Evolutionary conservation across 2,113 vertebrate genomes (phyloP).

Genomic region (Paraplagusia blochii): DNA sequence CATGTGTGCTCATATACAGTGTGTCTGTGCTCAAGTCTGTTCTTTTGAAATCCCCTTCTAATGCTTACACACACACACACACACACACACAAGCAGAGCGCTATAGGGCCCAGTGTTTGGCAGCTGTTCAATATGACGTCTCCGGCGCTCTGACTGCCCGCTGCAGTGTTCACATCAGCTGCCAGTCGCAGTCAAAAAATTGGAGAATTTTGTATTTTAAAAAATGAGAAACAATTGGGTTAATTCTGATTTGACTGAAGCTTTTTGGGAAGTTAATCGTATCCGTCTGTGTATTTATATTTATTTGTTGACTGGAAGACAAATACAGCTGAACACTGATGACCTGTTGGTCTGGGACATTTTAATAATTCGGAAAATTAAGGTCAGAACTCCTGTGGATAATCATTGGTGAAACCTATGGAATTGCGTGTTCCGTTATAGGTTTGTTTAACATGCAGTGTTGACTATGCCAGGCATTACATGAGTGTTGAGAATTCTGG

Average conservation of each 20-base stretch:
- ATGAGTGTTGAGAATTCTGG: constrained; percentile 60
- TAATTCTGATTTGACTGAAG: constrained; percentile 45
- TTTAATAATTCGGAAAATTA: no score
- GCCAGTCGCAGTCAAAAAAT: constrained; percentile 72
- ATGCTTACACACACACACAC: constrained; percentile 20
- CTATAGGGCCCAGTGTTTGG: constrained; percentile 71
- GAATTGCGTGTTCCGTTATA: constrained; percentile 37
- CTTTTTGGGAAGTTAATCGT: constrained; percentile 38
- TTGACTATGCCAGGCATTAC: constrained; percentile 56
- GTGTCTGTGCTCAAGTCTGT: constrained; percentile 49
- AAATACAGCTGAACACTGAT: not conserved
- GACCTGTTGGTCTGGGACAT: constrained; percentile 1
- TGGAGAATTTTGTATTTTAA: no score
- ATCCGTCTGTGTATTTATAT: constrained; percentile 34
- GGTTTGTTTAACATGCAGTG: constrained; percentile 65
- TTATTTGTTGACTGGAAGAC: no score
- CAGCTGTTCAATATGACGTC: constrained; percentile 60
- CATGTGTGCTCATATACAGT: constrained; percentile 58
- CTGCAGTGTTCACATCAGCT: constrained; percentile 72
- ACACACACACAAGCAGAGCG: constrained; percentile 17
- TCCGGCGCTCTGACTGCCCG: constrained; percentile 54
- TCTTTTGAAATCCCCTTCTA: constrained; percentile 50
- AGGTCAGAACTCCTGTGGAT: constrained; percentile 42
- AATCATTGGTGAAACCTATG: constrained; percentile 38
- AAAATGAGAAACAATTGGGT: no score